phyloP scores from a whole-genome alignment of 2,797 vertebrate genomes.

The Acanthurus tractus region DNA sequence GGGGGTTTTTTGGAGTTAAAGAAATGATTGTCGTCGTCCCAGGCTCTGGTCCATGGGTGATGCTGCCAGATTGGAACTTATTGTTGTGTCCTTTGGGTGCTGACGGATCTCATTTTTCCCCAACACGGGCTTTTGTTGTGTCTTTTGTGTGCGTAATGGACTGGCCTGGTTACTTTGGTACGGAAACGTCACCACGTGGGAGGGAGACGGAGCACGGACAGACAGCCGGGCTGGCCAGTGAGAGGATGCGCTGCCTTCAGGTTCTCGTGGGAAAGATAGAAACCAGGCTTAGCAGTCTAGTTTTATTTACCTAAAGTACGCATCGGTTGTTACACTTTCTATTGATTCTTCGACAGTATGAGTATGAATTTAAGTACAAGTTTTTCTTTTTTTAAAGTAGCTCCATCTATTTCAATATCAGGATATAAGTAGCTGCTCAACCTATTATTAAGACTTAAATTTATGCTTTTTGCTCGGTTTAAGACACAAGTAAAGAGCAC shows the following conservation, averaged over 20 bases:
- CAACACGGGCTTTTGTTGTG: slow-evolving; percentile 85
- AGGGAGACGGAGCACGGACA: slow-evolving; percentile 60
- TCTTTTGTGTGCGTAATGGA: slow-evolving; percentile 85
- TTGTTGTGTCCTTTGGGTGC: slow-evolving; percentile 63
- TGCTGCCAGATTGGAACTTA: slow-evolving; percentile 66
- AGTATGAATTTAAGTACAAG: too few species aligned
- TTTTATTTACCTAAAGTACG: too few species aligned
- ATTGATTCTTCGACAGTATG: too few species aligned
- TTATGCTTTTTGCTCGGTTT: not conserved
- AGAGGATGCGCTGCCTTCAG: slow-evolving; percentile 54
- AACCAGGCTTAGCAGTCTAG: not conserved
- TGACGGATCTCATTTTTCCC: slow-evolving; percentile 76
- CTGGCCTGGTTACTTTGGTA: slow-evolving; percentile 83
- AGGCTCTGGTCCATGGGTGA: slow-evolving; percentile 62
- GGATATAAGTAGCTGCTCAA: too few species aligned
- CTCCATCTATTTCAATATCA: too few species aligned
- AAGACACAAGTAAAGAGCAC: not conserved
- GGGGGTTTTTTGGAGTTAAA: slow-evolving; percentile 43
- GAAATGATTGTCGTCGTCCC: slow-evolving; percentile 58
- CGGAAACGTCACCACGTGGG: slow-evolving; percentile 81
- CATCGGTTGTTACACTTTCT: too few species aligned
- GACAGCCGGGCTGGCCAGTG: slow-evolving; percentile 70
- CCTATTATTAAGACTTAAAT: not conserved
- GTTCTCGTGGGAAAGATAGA: slow-evolving; percentile 58
- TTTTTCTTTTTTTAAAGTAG: too few species aligned